Base-by-base conservation (phyloP, 2,113 vertebrate genomes). In the Thunnus thynnus region DNA sequence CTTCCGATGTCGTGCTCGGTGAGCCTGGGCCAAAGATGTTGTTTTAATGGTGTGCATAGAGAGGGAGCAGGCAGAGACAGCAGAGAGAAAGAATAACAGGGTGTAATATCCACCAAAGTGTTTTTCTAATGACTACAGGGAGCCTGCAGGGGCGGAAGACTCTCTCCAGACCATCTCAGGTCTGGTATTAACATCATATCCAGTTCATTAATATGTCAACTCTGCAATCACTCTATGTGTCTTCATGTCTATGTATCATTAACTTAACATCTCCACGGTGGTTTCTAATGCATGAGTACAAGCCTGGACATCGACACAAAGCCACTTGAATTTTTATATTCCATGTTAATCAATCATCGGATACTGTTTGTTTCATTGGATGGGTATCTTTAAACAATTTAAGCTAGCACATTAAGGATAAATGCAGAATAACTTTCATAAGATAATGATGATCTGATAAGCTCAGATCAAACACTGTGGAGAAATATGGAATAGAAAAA, bases 71-170 rank as follows among this genome's bases (percentile, higher is more conserved):
- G 72, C 86, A 74, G 86, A 88, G 84, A 92, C 83, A 86, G 84
- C 10, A 62, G 72, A 90, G 72, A 87, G 86, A 82, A 91, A 93
- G 89, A 93, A 95, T 89, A 93, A 94, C 91, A 93, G 63, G 75
- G 84, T 84, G 75, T 90, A 90, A 93, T 91, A 89, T 91, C 83
- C 86, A 92, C 86, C 79, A 72, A 90, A 90, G 92, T 92, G 91
- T 94, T 94, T 94, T 91, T 86, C 82, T 90, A 93, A 88, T 89
- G 88, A 83, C 91, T 83, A 36, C 75, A 84, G 93, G 93, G 91
- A 93, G 74, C 20, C 79, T 44, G 57, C 66, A 69, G 78, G 68
- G 82, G 78, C 72, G 67, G 88, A 93, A 90, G 90, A 84, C 63
- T 78, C 72, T 81, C 84, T 80, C 74, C 61, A 86, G 87, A 83